Conservation (phyloP, 2,113 vertebrate species). For the Cyanoderma ruficeps region DNA sequence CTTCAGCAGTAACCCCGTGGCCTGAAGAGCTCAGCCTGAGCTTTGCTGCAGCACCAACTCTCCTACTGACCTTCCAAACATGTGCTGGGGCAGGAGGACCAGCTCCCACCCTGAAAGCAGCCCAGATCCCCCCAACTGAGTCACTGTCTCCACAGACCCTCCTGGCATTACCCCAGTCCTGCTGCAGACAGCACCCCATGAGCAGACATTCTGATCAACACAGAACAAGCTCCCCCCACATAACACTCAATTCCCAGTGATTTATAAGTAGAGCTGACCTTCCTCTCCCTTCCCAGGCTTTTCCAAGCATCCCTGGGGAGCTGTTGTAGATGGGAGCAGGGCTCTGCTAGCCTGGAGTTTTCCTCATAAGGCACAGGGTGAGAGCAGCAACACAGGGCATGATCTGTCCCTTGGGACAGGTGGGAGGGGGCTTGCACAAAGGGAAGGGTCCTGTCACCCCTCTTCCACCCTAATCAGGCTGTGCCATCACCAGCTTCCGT, state of each 20-base stretch:
- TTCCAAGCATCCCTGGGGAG: neutral
- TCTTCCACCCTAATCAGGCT: no score
- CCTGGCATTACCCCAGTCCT: accelerated
- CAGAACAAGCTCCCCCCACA: accelerated
- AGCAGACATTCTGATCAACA: neutral
- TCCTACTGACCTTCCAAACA: neutral
- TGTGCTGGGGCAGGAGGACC: neutral
- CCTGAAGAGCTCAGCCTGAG: neutral
- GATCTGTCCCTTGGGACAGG: neutral
- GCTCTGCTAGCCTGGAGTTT: neutral
- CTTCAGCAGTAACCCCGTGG: neutral
- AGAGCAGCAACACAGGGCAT: neutral
- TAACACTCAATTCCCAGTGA: neutral
- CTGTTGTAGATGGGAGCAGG: neutral
- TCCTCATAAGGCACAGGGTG: neutral
- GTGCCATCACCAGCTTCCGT: neutral
- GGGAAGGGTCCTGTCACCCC: neutral
- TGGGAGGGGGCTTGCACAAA: neutral
- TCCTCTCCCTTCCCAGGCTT: neutral
- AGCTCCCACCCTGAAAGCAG: neutral
- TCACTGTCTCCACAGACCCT: accelerated
- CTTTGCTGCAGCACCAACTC: accelerated
- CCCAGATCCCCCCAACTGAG: neutral
- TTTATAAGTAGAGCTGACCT: neutral
- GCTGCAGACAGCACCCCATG: neutral